Percentiles rank a stretch among this genome's conserved stretches.
phyloP scores from a whole-genome alignment of 2,797 vertebrate genomes.

The Neopelma chrysocephalum region DNA sequence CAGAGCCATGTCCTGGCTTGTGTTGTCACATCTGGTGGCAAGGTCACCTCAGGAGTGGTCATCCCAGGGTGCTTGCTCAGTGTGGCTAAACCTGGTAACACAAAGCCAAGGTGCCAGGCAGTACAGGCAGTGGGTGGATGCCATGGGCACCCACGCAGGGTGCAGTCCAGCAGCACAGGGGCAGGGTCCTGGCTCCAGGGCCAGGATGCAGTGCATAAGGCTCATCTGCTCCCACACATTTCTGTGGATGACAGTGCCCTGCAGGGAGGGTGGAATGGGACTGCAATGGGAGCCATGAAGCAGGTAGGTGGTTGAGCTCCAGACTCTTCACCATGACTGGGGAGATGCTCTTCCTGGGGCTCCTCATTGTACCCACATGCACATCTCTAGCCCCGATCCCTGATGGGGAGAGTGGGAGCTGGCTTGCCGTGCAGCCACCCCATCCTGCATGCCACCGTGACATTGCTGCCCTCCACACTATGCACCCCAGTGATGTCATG shows the following conservation, averaged over 20 bases:
- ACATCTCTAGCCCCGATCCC: background rate
- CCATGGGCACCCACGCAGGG: fast-evolving
- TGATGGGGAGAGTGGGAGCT: background rate
- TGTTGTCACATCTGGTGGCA: background rate
- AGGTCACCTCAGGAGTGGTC: background rate
- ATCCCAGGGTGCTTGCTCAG: background rate
- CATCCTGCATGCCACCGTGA: fast-evolving
- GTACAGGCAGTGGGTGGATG: background rate
- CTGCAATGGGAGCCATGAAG: background rate
- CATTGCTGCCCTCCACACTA: background rate
- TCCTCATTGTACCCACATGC: background rate
- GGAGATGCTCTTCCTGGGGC: background rate
- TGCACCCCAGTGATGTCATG: background rate
- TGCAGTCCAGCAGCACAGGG: background rate
- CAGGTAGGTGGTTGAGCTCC: background rate
- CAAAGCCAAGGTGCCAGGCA: background rate
- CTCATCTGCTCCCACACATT: fast-evolving
- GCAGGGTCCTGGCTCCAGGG: background rate
- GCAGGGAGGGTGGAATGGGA: background rate
- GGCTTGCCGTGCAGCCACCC: background rate
- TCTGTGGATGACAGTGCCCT: background rate
- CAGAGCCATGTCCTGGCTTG: background rate
- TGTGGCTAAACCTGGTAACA: background rate
- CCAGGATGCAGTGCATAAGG: background rate
- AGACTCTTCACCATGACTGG: background rate